Percentiles rank a stretch among this genome's conserved stretches.
Conservation (phyloP, 1,140 invertebrate species). For the Drosophila busckii region DNA sequence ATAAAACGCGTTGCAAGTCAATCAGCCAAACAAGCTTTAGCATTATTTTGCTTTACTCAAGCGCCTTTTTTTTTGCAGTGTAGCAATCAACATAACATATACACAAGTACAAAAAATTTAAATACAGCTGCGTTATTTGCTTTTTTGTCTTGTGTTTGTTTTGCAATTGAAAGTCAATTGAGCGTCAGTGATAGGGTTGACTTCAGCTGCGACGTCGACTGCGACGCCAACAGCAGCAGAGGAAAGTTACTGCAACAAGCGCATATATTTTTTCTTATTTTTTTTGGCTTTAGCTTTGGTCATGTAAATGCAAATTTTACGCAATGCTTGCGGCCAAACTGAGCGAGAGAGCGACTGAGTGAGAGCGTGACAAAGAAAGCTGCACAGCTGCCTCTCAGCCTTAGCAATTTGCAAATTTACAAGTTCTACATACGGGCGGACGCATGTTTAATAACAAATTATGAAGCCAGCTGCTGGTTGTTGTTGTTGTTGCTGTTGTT, state of each 20-base stretch:
- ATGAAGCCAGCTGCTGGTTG: slow-evolving; percentile 49
- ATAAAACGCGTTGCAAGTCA: slow-evolving; percentile 1
- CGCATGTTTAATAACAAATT: slow-evolving; percentile 74
- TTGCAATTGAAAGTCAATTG: slow-evolving; percentile 60
- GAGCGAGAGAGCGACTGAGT: background rate
- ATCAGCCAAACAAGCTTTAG: no score
- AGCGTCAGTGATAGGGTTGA: slow-evolving; percentile 2
- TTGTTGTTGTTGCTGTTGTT: background rate
- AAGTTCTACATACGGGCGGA: slow-evolving; percentile 53
- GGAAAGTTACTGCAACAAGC: no score
- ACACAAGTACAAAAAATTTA: slow-evolving; percentile 7
- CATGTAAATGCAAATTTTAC: slow-evolving; percentile 39
- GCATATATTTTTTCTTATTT: slow-evolving; percentile 9
- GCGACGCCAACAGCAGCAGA: background rate
- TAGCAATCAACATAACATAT: slow-evolving; percentile 32
- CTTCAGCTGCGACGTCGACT: no score
- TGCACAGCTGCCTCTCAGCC: slow-evolving; percentile 27
- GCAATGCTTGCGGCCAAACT: background rate
- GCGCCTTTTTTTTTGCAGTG: background rate
- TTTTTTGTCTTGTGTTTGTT: slow-evolving; percentile 38
- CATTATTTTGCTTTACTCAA: no score
- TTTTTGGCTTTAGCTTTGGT: slow-evolving; percentile 24
- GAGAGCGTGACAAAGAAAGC: background rate
- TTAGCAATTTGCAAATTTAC: slow-evolving; percentile 75
- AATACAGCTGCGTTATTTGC: slow-evolving; percentile 27